Evolutionary conservation across 2,113 vertebrate species (phyloP).

Genomic region (Megaceryle torquata): DNA sequence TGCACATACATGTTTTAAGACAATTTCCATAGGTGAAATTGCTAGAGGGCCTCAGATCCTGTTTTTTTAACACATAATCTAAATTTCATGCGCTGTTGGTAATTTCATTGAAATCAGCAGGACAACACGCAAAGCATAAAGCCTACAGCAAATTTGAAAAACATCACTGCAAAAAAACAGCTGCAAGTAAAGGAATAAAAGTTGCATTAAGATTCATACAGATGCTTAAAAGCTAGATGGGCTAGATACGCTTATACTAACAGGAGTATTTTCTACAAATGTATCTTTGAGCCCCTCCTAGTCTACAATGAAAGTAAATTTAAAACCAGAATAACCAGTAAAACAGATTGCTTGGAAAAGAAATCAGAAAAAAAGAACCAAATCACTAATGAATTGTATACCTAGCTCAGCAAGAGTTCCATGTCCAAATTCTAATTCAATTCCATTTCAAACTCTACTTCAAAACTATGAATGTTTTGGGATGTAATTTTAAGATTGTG

Average conservation of each 20-base stretch:
- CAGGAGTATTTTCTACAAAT: not conserved
- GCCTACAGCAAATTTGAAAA: not conserved
- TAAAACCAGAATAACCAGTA: not conserved
- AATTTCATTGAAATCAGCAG: not conserved
- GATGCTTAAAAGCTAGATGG: not conserved
- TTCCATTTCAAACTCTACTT: not conserved
- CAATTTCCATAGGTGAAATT: not conserved
- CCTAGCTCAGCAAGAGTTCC: not conserved
- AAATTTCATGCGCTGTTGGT: not conserved
- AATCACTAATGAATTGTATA: not conserved
- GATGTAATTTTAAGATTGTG: not conserved
- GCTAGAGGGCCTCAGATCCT: not conserved
- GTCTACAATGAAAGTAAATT: not conserved
- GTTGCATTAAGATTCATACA: not conserved
- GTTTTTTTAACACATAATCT: not conserved
- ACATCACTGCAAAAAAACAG: not conserved
- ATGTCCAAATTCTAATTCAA: not conserved
- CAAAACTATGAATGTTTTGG: not conserved
- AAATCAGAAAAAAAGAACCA: slow-evolving; percentile 4
- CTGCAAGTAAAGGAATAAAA: not conserved
- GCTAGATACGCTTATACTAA: not conserved
- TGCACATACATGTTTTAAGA: not conserved
- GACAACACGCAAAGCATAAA: not conserved
- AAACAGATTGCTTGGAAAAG: not conserved
- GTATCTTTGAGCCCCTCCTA: not conserved